These are phyloP conservation scores for Lasioglossum oenotherae DNA, from an alignment of 2,888 invertebrate species.

Conservation along the genomic window DNA sequence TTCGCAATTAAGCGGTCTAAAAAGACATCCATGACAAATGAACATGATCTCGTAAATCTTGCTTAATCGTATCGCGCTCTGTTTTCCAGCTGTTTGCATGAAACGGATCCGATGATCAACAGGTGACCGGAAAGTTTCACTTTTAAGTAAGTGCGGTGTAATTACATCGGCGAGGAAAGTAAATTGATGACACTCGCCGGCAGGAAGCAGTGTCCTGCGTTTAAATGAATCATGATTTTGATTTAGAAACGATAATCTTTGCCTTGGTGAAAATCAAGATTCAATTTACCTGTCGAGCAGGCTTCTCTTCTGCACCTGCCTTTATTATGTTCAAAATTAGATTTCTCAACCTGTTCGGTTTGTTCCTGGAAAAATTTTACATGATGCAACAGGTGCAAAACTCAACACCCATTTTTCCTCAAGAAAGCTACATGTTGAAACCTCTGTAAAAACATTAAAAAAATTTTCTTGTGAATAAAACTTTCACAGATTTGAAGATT, in stretches of 20 bases:
- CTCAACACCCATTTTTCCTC: too few relatives aligned
- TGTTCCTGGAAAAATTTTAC: too few relatives aligned
- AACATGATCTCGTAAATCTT: slow-evolving; percentile 33
- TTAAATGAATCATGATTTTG: slow-evolving; percentile 53
- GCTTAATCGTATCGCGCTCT: slow-evolving; percentile 39
- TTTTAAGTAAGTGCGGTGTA: slow-evolving; percentile 63
- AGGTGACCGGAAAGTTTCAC: slow-evolving; percentile 61
- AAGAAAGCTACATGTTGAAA: too few relatives aligned
- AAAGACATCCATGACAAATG: neutral
- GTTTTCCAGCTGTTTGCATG: slow-evolving; percentile 23
- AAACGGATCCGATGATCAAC: slow-evolving; percentile 29
- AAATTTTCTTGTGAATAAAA: too few relatives aligned
- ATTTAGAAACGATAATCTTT: slow-evolving; percentile 54
- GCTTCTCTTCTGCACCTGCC: neutral
- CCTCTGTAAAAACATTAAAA: too few relatives aligned
- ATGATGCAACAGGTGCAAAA: too few relatives aligned
- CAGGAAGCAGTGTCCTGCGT: slow-evolving; percentile 34
- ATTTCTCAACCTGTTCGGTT: too few relatives aligned
- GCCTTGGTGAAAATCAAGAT: neutral
- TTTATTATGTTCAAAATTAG: too few relatives aligned
- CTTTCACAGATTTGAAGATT: too few relatives aligned
- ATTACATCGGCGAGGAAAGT: slow-evolving; percentile 48
- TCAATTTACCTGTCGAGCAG: neutral
- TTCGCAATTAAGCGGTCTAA: neutral
- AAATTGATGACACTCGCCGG: slow-evolving; percentile 49